These are phyloP conservation scores for Zygogramma bicolorata DNA, from an alignment of 2,888 invertebrate genomes.

Conservation along the genomic window DNA sequence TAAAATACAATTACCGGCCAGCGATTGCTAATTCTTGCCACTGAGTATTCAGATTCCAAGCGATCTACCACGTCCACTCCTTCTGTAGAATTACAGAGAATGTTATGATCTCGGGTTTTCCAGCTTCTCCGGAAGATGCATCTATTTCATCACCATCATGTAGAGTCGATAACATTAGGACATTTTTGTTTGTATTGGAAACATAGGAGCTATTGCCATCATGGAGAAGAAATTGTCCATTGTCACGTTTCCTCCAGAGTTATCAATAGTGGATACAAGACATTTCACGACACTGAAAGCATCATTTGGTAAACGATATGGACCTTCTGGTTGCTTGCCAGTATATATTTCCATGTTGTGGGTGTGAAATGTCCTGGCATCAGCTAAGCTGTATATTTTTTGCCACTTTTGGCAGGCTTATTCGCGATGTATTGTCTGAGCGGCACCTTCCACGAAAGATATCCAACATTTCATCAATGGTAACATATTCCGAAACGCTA, in stretches of 20 bases:
- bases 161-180: no score
- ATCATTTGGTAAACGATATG: conserved; percentile 37
- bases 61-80: conserved; percentile 54
- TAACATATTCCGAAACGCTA: conserved; percentile 47
- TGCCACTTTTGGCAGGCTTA: conserved; percentile 54
- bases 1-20: conserved; percentile 51
- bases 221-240: conserved; percentile 43
- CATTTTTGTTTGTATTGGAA: conserved; percentile 45
- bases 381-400: conserved; percentile 46
- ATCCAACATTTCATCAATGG: conserved; percentile 52
- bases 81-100: conserved; percentile 51
- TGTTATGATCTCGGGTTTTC: conserved; percentile 49
- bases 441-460: conserved; percentile 53
- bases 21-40: conserved; percentile 45
- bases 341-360: conserved; percentile 51
- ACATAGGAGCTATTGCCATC: conserved; percentile 40
- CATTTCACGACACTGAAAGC: conserved; percentile 45
- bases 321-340: conserved; percentile 51
- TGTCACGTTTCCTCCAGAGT: conserved; percentile 47
- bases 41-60: conserved; percentile 53
- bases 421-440: conserved; percentile 57
- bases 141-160: no score
- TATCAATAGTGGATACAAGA: conserved; percentile 26
- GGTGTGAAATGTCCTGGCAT: conserved; percentile 52
- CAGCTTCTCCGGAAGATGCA: no score